Percentiles rank a stretch among this genome's conserved stretches.
Conservation (phyloP, 1,140 invertebrate species). For the Rhopalosiphum maidis region DNA sequence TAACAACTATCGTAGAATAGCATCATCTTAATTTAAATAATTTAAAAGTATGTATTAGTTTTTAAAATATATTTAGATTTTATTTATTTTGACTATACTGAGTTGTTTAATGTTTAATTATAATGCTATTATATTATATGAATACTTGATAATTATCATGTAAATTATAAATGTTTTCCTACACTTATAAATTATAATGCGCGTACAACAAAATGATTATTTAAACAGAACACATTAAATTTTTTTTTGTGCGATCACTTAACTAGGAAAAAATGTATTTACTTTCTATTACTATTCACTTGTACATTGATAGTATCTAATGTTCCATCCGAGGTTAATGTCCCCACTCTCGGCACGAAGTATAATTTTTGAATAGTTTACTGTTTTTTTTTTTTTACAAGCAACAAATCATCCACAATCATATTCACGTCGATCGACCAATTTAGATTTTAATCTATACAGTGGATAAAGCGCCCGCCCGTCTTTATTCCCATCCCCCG, state of each 20-base stretch:
- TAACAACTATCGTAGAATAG: background rate
- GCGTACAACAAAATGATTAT: background rate
- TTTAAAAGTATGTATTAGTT: background rate
- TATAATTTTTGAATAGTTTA: constrained; percentile 33
- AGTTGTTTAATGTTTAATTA: background rate
- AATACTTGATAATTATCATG: background rate
- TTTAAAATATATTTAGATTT: background rate
- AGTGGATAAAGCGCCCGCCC: constrained; percentile 14
- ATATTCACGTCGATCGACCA: constrained; percentile 50
- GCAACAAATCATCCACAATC: constrained; percentile 52
- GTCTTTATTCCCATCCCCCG: background rate
- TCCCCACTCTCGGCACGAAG: background rate
- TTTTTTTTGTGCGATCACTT: background rate
- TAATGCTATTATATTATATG: background rate
- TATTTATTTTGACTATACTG: background rate
- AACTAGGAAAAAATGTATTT: background rate
- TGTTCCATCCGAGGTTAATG: background rate
- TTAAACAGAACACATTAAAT: background rate
- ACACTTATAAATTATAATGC: background rate
- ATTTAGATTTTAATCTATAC: constrained; percentile 48
- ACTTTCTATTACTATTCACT: constrained; percentile 4
- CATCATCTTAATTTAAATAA: background rate
- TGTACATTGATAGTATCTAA: background rate
- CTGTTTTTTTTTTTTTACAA: background rate
- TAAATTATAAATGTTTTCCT: background rate